Evolutionary conservation across 2,113 vertebrate species (phyloP).

Genomic region (Seriola dumerili): DNA sequence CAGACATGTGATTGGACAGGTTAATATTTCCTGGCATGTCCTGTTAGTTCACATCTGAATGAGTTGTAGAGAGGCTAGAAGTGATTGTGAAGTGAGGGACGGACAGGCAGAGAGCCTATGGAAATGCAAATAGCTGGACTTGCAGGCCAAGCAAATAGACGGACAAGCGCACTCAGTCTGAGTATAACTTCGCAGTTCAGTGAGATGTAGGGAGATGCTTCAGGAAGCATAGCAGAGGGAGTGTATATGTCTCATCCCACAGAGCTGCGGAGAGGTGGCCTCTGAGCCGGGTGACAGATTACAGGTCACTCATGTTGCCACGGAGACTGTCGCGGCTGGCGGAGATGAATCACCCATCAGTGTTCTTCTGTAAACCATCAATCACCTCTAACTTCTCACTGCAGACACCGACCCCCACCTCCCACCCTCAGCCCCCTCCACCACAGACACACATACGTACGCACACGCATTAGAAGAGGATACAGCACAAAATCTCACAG

Average conservation of each 20-base stretch:
- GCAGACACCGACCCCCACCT: conserved; percentile 48
- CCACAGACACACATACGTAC: conserved; percentile 19
- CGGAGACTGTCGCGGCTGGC: conserved; percentile 73
- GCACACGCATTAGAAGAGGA: conserved; percentile 44
- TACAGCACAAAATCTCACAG: conserved; percentile 56
- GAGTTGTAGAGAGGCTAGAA: conserved; percentile 34
- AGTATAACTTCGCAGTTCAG: conserved; percentile 61
- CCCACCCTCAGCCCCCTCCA: background rate
- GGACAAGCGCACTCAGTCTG: conserved; percentile 34
- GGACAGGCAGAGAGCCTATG: conserved; percentile 6
- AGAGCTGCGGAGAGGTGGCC: conserved; percentile 67
- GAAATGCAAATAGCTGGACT: conserved; percentile 54
- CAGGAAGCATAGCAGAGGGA: conserved; percentile 48
- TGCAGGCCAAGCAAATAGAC: conserved; percentile 27
- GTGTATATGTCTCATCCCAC: conserved; percentile 63
- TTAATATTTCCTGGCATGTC: conserved; percentile 13
- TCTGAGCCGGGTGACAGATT: conserved; percentile 81
- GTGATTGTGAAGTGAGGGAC: conserved; percentile 30
- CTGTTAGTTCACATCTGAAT: conserved; percentile 38
- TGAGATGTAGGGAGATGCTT: conserved; percentile 65
- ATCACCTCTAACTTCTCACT: conserved; percentile 79
- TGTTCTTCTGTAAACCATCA: conserved; percentile 83
- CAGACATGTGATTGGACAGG: conserved; percentile 9
- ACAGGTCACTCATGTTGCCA: conserved; percentile 80
- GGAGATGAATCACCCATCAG: conserved; percentile 84